A percentile compares a stretch with the other conserved stretches of the same genome.
Conservation (phyloP, 2,113 vertebrate species). For the Dicrurus megarhynchus region DNA sequence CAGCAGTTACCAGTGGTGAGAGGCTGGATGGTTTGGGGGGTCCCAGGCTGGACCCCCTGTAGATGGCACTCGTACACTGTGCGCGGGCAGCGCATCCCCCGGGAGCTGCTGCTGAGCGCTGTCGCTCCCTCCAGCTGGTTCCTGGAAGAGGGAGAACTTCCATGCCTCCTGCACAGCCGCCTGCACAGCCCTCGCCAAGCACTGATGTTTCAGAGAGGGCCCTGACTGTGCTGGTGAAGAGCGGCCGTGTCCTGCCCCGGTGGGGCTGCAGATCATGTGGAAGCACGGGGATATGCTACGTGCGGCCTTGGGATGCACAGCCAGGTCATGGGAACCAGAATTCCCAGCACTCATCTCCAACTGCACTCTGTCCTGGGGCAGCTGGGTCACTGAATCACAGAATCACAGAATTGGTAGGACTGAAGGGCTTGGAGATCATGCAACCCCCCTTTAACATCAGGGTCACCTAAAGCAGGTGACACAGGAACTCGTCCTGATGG, state of each 20-base stretch:
- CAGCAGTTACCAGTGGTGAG: no score
- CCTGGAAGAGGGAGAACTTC: neutral
- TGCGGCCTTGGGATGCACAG: neutral
- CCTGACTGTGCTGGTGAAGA: neutral
- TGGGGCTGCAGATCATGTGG: neutral
- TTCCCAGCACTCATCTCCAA: neutral
- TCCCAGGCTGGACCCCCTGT: neutral
- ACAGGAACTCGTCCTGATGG: neutral
- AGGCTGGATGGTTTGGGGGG: neutral
- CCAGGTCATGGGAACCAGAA: neutral
- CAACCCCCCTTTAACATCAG: neutral
- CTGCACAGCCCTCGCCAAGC: neutral
- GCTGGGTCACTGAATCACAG: neutral
- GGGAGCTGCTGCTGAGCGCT: neutral
- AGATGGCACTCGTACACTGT: slow-evolving; percentile 58
- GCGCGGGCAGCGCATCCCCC: neutral
- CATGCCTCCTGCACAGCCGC: neutral
- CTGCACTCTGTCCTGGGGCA: neutral
- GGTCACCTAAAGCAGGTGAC: neutral
- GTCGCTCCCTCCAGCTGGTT: neutral
- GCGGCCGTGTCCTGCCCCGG: neutral
- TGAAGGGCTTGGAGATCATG: neutral
- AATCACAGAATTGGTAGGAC: neutral
- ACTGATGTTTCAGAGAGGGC: neutral
- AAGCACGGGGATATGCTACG: neutral